Base-by-base conservation (phyloP, 2,888 invertebrate genomes). In the Venustoraphidia nigricollis region DNA sequence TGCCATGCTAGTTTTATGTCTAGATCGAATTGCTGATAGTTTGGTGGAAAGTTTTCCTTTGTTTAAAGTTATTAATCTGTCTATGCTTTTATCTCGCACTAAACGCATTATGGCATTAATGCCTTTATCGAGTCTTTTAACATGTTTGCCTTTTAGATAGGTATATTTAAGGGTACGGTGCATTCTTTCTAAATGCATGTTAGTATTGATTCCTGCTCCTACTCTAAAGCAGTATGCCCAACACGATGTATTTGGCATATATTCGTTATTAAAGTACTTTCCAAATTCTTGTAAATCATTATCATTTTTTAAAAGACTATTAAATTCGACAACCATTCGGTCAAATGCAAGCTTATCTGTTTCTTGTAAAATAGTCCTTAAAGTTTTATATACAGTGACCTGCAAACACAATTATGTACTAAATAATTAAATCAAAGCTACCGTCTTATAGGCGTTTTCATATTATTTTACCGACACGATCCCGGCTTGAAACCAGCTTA, bases 171-270 rank as follows among this genome's bases (percentile, higher is more conserved):
- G 13, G 8, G 41, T 39, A 34, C 48, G 47, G 41, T 55, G 55
- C 52, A 57, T 49, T 9, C 43, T 45, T 47, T 57, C 57, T 9
- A 57, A 35, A 38, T 53, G 45, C 53, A 54, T 56, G 46, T 57
- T 56, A 9, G 53, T 53, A 47, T 57, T 55, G 9, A 56, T 45
- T 8, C 53, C 55, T n/a, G 42, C 36, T 39, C 54, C 39, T 35
- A 49, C 34, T 37, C 56, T 37, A 40, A 47, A 54, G 40, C 53
- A 57, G 39, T 49, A 52, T 14, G 55, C 55, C 53, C 53, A 55
- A 13, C 13, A 45, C 39, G 38, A 36, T 11, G 41, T 34, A 27
- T 49, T 46, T 14, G 11, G 42, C 13, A 45, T 38, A 40, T 51
- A 52, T 11, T 46, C 9, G 3, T 38, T 40, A 41, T 47, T 38